phyloP scores from a whole-genome alignment of 2,888 invertebrate species.

The Anoplius nigerrimus region DNA sequence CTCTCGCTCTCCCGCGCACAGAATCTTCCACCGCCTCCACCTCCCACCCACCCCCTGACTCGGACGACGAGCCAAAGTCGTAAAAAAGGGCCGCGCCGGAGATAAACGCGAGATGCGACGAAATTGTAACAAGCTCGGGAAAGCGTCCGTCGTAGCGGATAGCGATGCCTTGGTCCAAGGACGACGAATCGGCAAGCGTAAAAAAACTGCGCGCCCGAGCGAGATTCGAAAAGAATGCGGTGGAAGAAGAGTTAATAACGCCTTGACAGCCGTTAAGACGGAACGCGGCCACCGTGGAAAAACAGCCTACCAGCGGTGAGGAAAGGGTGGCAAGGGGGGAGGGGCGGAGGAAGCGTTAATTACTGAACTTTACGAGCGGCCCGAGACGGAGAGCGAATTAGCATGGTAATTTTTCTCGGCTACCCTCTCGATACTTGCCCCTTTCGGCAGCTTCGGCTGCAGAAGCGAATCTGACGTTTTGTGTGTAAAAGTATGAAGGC shows the following conservation, averaged over 20 bases:
- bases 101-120: slow-evolving; percentile 52
- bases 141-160: slow-evolving; percentile 7
- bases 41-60: slow-evolving; percentile 13
- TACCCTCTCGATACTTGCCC: neutral
- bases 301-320: slow-evolving; percentile 24
- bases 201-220: neutral
- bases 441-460: no score
- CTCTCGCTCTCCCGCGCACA: slow-evolving; percentile 30
- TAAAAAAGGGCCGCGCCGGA: slow-evolving; percentile 38
- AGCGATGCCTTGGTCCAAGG: neutral
- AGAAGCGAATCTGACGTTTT: no score
- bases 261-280: slow-evolving; percentile 11
- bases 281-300: slow-evolving; percentile 26
- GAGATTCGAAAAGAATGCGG: slow-evolving; percentile 20
- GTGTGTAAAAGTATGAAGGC: no score
- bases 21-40: neutral
- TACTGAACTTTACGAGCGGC: slow-evolving; percentile 69
- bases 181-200: slow-evolving; percentile 31
- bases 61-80: slow-evolving; percentile 33
- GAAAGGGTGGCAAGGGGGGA: slow-evolving; percentile 29
- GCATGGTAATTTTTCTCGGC: slow-evolving; percentile 68
- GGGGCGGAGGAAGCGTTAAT: slow-evolving; percentile 65
- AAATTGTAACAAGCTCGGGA: slow-evolving; percentile 48
- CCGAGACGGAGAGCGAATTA: slow-evolving; percentile 61
- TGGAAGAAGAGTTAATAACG: slow-evolving; percentile 17